Conservation (phyloP, 2,888 invertebrate genomes). For the Fragum fragum region DNA sequence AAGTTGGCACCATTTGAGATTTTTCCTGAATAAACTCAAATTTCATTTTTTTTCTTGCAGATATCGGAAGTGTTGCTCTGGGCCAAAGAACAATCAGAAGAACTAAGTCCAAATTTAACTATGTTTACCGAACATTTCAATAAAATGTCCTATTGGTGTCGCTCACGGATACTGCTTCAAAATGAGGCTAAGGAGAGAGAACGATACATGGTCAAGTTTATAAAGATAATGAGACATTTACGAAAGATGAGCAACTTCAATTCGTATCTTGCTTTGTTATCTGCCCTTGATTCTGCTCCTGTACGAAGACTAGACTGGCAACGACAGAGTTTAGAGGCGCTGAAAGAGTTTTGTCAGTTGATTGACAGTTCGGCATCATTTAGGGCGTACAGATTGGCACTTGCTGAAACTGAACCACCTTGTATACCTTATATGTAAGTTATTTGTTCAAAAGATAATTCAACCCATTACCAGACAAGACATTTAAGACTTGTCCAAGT, state of each 20-base stretch:
- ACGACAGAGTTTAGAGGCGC: conserved; percentile 93
- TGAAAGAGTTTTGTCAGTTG: conserved; percentile 97
- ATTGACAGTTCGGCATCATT: conserved; percentile 99
- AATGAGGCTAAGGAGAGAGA: conserved; percentile 98
- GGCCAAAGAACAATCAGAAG: conserved; percentile 99
- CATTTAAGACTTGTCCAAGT: too few species aligned
- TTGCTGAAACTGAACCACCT: conserved; percentile 98
- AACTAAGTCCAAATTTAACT: conserved; percentile 98
- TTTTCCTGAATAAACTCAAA: too few species aligned
- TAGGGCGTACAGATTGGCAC: conserved; percentile 97
- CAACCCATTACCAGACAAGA: too few species aligned
- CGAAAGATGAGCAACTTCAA: conserved; percentile 99
- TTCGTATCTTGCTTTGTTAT: conserved; percentile 97
- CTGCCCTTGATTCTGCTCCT: conserved; percentile 98
- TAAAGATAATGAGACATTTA: conserved; percentile 99
- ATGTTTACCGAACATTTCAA: conserved; percentile 99
- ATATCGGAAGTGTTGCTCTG: conserved; percentile 98
- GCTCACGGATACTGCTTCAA: conserved; percentile 96
- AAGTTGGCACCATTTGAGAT: too few species aligned
- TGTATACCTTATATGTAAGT: conserved; percentile 99
- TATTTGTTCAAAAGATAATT: too few species aligned
- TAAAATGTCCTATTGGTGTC: conserved; percentile 99
- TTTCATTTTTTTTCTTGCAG: conserved; percentile 80
- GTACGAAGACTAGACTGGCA: conserved; percentile 92
- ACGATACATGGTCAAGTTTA: conserved; percentile 95